phyloP scores from a whole-genome alignment of 2,888 invertebrate genomes.

The Phengaris alcon region DNA sequence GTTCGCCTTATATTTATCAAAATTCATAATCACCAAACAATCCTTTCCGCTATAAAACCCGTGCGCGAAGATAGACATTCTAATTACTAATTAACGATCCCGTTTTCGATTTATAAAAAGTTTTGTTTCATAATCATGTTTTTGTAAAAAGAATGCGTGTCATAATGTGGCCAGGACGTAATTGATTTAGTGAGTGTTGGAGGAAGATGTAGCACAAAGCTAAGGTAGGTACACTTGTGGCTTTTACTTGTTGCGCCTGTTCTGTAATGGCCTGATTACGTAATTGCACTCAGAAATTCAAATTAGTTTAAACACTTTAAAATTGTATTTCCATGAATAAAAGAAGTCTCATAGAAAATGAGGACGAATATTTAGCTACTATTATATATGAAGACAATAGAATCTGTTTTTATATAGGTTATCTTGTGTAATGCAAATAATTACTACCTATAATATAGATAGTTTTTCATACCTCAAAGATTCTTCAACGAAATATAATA shows the following conservation, averaged over 20 bases:
- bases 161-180: slow-evolving; percentile 46
- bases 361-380: not conserved
- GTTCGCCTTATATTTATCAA: slow-evolving; percentile 31
- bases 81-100: slow-evolving; percentile 28
- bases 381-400: not conserved
- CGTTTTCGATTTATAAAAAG: slow-evolving; percentile 25
- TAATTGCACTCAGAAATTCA: slow-evolving; percentile 46
- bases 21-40: slow-evolving; percentile 10
- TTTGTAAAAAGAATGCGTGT: slow-evolving; percentile 47
- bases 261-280: slow-evolving; percentile 57
- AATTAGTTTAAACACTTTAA: slow-evolving; percentile 46
- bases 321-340: slow-evolving; percentile 35
- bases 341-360: not conserved
- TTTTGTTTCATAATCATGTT: slow-evolving; percentile 29
- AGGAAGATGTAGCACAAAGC: slow-evolving; percentile 58
- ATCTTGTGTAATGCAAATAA: not conserved
- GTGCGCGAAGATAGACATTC: slow-evolving; percentile 16
- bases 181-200: slow-evolving; percentile 47
- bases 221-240: slow-evolving; percentile 58
- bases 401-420: not conserved
- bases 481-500: too few species aligned
- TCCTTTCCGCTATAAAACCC: slow-evolving; percentile 9
- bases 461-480: not conserved
- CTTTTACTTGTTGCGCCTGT: slow-evolving; percentile 66
- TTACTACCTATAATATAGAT: not conserved